phyloP scores from a whole-genome alignment of 2,113 vertebrate species.

The Platichthys flesus region DNA sequence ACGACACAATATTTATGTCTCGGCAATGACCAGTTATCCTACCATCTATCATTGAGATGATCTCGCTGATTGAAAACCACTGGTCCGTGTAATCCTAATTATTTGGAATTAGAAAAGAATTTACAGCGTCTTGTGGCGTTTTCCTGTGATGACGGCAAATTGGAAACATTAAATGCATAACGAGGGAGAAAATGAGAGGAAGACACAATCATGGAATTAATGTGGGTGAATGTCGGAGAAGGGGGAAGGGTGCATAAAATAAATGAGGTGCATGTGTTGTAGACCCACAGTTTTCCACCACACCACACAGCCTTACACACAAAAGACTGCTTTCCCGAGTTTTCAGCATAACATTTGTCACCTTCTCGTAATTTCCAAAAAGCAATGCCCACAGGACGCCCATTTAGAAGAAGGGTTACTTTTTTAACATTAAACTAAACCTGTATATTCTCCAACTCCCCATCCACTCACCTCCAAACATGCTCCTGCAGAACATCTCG shows the following conservation, averaged over 20 bases:
- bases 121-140: conserved; percentile 88
- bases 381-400: conserved; percentile 70
- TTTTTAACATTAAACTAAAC: conserved; percentile 64
- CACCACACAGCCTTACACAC: conserved; percentile 13
- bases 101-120: conserved; percentile 98
- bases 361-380: conserved; percentile 48
- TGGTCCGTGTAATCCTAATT: conserved; percentile 98
- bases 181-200: conserved; percentile 78
- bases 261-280: conserved; percentile 51
- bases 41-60: conserved; percentile 96
- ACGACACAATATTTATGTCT: conserved; percentile 98
- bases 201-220: conserved; percentile 78
- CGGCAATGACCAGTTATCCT: conserved; percentile 93
- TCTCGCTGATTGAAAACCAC: conserved; percentile 98
- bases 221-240: conserved; percentile 73
- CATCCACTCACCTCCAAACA: conserved; percentile 65
- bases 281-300: conserved; percentile 32
- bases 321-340: conserved; percentile 41
- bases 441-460: conserved; percentile 69
- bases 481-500: conserved; percentile 71
- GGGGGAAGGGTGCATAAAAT: conserved; percentile 54
- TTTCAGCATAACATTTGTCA: conserved; percentile 60
- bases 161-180: conserved; percentile 83
- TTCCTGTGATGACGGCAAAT: conserved; percentile 81
- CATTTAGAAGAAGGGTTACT: conserved; percentile 63